Conservation (phyloP, 2,888 invertebrate genomes). For the Morpho deidamia region DNA sequence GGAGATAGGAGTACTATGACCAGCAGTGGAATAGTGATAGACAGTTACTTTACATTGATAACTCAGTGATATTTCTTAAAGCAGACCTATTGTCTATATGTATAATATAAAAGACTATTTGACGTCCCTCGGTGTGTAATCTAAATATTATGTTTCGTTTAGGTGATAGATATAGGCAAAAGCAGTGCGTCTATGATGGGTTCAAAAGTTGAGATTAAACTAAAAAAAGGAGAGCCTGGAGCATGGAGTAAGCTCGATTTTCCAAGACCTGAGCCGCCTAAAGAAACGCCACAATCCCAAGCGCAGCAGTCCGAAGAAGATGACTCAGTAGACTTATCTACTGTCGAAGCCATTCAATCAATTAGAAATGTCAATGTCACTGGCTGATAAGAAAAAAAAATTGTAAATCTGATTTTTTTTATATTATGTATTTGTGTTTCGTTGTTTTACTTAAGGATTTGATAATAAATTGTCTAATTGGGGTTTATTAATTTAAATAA, state of each 20-base stretch:
- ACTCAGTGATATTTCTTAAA: too few relatives aligned
- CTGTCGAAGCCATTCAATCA: conserved; percentile 76
- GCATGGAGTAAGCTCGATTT: conserved; percentile 89
- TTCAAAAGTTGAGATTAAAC: conserved; percentile 94
- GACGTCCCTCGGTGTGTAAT: too few relatives aligned
- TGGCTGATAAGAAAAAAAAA: conserved; percentile 31
- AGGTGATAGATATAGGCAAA: conserved; percentile 87
- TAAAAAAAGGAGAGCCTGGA: conserved; percentile 91
- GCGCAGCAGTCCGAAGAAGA: conserved; percentile 39
- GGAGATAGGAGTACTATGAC: too few relatives aligned
- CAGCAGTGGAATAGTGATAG: too few relatives aligned
- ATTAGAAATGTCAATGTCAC: conserved; percentile 64
- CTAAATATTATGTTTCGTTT: conserved; percentile 33
- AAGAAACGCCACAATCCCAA: conserved; percentile 32
- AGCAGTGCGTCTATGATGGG: conserved; percentile 88
- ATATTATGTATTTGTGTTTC: too few relatives aligned
- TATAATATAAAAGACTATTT: too few relatives aligned
- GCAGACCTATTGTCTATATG: too few relatives aligned
- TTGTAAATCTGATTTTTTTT: not conserved
- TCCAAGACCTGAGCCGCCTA: conserved; percentile 56
- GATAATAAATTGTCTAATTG: too few relatives aligned
- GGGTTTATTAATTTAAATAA: too few relatives aligned
- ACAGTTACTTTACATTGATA: not conserved
- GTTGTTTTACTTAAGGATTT: too few relatives aligned
- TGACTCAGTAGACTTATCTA: conserved; percentile 86